phyloP scores from a whole-genome alignment of 2,888 invertebrate genomes.

The Seira musarum region DNA sequence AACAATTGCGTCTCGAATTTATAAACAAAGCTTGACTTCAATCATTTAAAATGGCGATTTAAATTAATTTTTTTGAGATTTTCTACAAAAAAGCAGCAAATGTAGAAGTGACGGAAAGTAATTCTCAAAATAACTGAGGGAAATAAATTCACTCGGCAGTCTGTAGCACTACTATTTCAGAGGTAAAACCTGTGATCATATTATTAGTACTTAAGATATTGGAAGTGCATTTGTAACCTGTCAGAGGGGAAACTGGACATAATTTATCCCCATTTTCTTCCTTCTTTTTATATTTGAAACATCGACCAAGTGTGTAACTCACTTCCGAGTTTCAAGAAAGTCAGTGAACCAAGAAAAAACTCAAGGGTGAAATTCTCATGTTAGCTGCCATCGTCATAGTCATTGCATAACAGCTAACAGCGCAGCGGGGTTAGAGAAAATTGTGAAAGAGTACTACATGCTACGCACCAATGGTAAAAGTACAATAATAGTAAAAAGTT shows the following conservation, averaged over 20 bases:
- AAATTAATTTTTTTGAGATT: no score
- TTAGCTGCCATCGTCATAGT: neutral
- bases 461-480: neutral
- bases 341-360: neutral
- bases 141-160: conserved; percentile 17
- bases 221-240: conserved; percentile 57
- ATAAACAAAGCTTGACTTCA: no score
- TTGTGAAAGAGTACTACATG: neutral
- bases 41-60: no score
- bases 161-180: conserved; percentile 28
- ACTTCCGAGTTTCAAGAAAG: neutral
- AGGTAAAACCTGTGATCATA: conserved; percentile 48
- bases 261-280: conserved; percentile 50
- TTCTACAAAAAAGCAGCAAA: conserved; percentile 16
- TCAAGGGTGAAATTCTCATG: neutral
- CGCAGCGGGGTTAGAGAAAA: no score
- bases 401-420: neutral
- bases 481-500: conserved; percentile 24
- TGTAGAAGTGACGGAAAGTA: neutral
- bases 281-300: conserved; percentile 42
- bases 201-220: conserved; percentile 60
- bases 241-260: conserved; percentile 57
- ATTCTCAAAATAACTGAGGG: neutral
- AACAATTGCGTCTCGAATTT: no score
- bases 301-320: neutral